Percentiles rank a stretch among this genome's conserved stretches.
These are phyloP conservation scores for Nemoura dubitans DNA, from an alignment of 2,888 invertebrate genomes.

Conservation along the genomic window DNA sequence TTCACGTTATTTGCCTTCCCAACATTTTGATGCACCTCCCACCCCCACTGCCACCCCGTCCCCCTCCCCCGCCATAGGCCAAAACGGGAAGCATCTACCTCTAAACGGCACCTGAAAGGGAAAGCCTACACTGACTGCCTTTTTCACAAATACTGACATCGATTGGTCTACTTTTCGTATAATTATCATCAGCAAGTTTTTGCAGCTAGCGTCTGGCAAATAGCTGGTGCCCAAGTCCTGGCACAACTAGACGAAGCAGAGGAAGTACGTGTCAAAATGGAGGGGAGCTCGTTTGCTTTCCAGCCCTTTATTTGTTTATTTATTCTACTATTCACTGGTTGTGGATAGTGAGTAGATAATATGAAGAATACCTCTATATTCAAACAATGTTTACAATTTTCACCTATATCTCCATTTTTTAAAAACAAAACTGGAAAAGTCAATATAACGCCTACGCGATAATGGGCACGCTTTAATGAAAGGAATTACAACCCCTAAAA, in stretches of 20 bases:
- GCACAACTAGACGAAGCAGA: not conserved
- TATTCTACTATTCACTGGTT: constrained; percentile 33
- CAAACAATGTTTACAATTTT: constrained; percentile 40
- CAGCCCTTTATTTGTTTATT: constrained; percentile 27
- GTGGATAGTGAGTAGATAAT: not conserved
- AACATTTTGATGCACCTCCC: not conserved
- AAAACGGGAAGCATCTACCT: too few species aligned
- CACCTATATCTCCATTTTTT: constrained; percentile 1
- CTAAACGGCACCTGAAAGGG: not conserved
- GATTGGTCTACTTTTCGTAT: constrained; percentile 30
- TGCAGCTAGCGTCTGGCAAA: not conserved
- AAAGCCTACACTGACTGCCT: not conserved
- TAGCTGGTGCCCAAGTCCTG: not conserved
- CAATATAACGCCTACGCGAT: constrained; percentile 32
- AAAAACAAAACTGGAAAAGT: constrained; percentile 35
- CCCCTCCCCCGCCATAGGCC: not conserved
- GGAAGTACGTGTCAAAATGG: not conserved
- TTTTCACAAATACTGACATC: constrained; percentile 18
- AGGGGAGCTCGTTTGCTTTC: not conserved
- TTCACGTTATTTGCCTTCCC: constrained; percentile 36
- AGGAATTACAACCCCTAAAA: constrained; percentile 36
- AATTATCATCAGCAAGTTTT: constrained; percentile 40
- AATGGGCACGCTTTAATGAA: constrained; percentile 36
- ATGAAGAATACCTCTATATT: not conserved
- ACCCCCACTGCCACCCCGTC: not conserved